phyloP scores from a whole-genome alignment of 1,140 invertebrate genomes.

The Calliopsis andreniformis region DNA sequence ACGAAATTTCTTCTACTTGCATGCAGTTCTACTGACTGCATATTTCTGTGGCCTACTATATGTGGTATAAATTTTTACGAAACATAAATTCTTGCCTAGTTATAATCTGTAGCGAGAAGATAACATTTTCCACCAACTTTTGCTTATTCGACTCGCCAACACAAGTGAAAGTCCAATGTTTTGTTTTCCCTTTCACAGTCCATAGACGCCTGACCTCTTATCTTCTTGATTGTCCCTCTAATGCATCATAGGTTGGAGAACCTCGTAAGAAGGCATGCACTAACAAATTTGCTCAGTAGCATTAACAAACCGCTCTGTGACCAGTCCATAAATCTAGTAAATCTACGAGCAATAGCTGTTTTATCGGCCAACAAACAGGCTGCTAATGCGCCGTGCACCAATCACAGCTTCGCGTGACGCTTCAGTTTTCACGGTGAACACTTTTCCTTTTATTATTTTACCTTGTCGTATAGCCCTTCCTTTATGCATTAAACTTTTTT shows the following conservation, averaged over 20 bases:
- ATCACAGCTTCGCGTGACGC: slow-evolving; percentile 70
- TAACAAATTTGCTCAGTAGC: slow-evolving; percentile 19
- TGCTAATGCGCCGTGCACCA: slow-evolving; percentile 72
- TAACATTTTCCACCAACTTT: no score
- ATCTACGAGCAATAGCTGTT: slow-evolving; percentile 74
- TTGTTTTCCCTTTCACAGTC: no score
- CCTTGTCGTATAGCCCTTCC: background rate
- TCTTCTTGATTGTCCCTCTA: background rate
- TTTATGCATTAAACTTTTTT: no score
- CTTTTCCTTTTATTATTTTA: slow-evolving; percentile 3
- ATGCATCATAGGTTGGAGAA: background rate
- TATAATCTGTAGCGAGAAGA: no score
- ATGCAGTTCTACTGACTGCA: no score
- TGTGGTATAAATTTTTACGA: no score
- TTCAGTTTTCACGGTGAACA: slow-evolving; percentile 59
- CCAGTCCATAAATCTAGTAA: slow-evolving; percentile 76
- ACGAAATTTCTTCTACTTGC: no score
- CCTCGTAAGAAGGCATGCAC: slow-evolving; percentile 1
- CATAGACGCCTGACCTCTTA: no score
- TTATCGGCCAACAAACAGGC: slow-evolving; percentile 76
- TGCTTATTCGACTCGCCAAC: no score
- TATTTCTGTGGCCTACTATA: no score
- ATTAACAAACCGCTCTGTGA: slow-evolving; percentile 61
- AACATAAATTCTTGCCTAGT: no score
- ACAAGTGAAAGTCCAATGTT: no score